phyloP scores from a whole-genome alignment of 1,140 invertebrate species.

The Ostrea denselamellosa region DNA sequence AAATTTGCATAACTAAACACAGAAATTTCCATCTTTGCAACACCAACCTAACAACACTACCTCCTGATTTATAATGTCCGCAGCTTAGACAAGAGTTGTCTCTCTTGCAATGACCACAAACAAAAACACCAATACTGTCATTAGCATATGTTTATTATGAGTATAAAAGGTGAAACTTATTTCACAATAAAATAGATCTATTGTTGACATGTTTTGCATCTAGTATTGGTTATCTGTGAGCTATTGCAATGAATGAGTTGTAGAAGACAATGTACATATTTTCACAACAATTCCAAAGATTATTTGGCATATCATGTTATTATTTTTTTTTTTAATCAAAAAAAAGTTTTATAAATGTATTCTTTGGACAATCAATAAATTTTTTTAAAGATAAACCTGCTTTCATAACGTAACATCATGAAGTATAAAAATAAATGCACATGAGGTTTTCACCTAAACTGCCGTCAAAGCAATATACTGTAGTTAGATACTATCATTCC shows the following conservation, averaged over 20 bases:
- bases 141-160: slow-evolving; percentile 18
- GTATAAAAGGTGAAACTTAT: slow-evolving; percentile 17
- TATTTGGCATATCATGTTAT: not conserved
- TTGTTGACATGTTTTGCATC: not conserved
- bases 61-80: not conserved
- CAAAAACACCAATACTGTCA: not conserved
- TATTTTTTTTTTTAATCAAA: not conserved
- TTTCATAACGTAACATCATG: not conserved
- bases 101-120: not conserved
- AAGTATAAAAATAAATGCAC: slow-evolving; percentile 2
- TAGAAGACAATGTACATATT: slow-evolving; percentile 3
- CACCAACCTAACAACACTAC: no score
- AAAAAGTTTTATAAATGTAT: not conserved
- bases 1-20: no score
- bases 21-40: no score
- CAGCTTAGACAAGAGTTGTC: not conserved
- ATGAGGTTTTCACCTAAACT: not conserved
- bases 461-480: not conserved
- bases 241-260: slow-evolving; percentile 14
- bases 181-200: not conserved
- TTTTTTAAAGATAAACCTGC: not conserved
- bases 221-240: slow-evolving; percentile 15
- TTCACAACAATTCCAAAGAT: not conserved
- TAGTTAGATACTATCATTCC: not conserved
- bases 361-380: not conserved